phyloP scores from a whole-genome alignment of 2,888 invertebrate genomes.

The Euproctis similis region DNA sequence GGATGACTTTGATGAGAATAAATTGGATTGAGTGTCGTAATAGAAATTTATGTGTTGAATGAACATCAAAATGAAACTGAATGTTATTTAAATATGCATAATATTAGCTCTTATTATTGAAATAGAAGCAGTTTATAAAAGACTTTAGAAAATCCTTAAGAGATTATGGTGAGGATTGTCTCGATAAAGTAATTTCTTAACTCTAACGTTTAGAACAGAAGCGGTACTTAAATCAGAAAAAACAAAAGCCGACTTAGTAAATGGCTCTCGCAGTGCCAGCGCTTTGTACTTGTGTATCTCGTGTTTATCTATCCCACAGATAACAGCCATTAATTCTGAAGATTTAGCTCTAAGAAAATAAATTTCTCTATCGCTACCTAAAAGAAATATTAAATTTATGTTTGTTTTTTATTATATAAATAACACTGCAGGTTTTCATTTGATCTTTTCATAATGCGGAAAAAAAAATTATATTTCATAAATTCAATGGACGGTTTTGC shows the following conservation, averaged over 20 bases:
- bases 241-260: conserved; percentile 50
- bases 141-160: too few relatives aligned
- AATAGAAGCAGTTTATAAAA: too few relatives aligned
- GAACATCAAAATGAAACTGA: conserved; percentile 17
- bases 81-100: too few relatives aligned
- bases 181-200: not conserved
- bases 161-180: not conserved
- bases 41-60: conserved; percentile 3
- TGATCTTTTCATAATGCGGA: too few relatives aligned
- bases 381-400: too few relatives aligned
- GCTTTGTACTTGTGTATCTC: conserved; percentile 29
- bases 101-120: too few relatives aligned
- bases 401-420: too few relatives aligned
- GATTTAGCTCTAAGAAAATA: conserved; percentile 11
- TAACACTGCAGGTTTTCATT: too few relatives aligned
- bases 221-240: conserved; percentile 53
- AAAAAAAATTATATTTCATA: too few relatives aligned
- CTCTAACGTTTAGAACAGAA: conserved; percentile 40
- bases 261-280: conserved; percentile 35
- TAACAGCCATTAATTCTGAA: conserved; percentile 23
- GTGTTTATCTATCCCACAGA: conserved; percentile 25
- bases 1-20: conserved; percentile 40
- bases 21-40: conserved; percentile 32
- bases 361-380: too few relatives aligned
- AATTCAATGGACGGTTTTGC: too few relatives aligned